Base-by-base conservation (phyloP, 2,113 vertebrate species). In the Willisornis vidua region DNA sequence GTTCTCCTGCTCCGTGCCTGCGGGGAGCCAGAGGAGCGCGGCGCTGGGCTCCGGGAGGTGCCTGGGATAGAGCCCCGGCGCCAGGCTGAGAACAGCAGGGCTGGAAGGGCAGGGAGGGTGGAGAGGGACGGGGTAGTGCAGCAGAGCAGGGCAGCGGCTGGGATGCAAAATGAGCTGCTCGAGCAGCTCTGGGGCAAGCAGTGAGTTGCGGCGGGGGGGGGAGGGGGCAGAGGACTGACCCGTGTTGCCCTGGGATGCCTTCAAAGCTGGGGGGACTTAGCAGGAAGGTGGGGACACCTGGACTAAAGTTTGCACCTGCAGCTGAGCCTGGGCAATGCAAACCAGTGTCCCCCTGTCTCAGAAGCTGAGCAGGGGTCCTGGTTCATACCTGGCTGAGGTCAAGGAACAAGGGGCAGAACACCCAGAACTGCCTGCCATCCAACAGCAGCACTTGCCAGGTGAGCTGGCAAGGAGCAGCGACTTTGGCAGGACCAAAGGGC, bases 401-500 rank as follows among this genome's bases (percentile, higher is more conserved):
- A 51, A 0, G 1, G 75, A 67, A n/a, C 52, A 52, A 2, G 22
- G 18, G 41, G 20, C 1, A 55, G 70, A 63, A 48, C 52, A 15
- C 58, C 39, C 85, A 26, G 48, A 49, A 0, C 84, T 85, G 87
- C 41, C 80, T 39, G 6, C 55, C 48, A 9, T 17, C 90, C 57
- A 39, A 4, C 16, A 41, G 72, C 8, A 46, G 77, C 17, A 28
- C 85, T 51, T 23, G 55, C 24, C 29, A 25, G 46, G 19, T 0
- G 19, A 71, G 55, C 78, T 1, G 4, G 26, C 28, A 48, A 77
- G 63, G 43, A 82, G 74, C 61, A 25, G 33, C 1, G 3, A 23
- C 81, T 91, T 65, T n/a, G 41, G 57, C 75, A 79, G 75, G 49
- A 92, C n/a, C 37, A 55, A 82, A 82, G 23, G 45, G 45, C 58